Evolutionary conservation across 2,797 vertebrate genomes (phyloP).

Genomic region (Hydrocynus forskahlii): DNA sequence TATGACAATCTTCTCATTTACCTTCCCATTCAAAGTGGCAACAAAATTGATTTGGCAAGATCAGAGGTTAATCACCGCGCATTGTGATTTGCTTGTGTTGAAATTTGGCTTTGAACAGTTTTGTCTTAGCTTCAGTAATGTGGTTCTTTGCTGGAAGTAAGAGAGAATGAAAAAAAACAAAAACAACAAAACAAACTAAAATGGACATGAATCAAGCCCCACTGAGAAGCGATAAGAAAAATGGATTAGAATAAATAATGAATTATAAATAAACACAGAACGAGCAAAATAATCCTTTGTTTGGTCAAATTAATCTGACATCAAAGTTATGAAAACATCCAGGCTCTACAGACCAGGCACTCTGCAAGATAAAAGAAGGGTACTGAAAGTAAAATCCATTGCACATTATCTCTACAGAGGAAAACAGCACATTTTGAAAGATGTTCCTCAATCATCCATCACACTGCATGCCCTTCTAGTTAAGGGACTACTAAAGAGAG

Average conservation of each 20-base stretch:
- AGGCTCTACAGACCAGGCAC: background rate
- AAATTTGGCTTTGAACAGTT: conserved; percentile 33
- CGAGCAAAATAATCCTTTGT: conserved; percentile 21
- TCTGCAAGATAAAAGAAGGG: background rate
- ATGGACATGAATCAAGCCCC: conserved; percentile 13
- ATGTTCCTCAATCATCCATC: conserved; percentile 12
- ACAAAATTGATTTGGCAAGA: conserved; percentile 60
- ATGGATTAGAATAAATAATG: conserved; percentile 42
- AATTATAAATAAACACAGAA: conserved; percentile 7
- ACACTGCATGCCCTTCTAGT: background rate
- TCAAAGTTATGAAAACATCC: conserved; percentile 13
- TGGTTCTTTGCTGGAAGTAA: conserved; percentile 22
- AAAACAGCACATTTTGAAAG: background rate
- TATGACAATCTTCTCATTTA: conserved; percentile 58
- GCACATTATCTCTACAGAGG: background rate
- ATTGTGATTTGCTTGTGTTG: conserved; percentile 41
- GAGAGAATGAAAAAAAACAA: conserved; percentile 27
- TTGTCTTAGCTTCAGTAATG: conserved; percentile 22
- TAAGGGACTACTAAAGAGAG: background rate
- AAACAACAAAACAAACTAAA: background rate
- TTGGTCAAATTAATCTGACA: conserved; percentile 27
- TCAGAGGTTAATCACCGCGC: conserved; percentile 54
- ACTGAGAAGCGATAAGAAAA: conserved; percentile 22
- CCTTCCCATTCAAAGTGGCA: conserved; percentile 60
- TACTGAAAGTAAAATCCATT: conserved; percentile 1